Evolutionary conservation across 1,140 invertebrate species (phyloP).

Genomic region (Sogatella furcifera): DNA sequence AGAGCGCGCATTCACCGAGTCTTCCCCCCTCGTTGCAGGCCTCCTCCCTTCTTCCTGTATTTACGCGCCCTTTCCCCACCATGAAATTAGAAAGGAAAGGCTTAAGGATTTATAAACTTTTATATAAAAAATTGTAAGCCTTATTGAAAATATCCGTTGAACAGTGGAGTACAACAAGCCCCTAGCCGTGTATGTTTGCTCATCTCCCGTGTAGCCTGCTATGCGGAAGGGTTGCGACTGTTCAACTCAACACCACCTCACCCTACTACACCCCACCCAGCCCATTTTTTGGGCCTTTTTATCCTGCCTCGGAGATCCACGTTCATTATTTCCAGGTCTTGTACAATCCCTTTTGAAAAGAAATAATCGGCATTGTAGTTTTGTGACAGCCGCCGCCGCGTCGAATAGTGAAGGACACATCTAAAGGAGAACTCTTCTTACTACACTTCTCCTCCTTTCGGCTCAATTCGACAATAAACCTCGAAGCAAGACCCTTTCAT

Average conservation of each 20-base stretch:
- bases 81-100: conserved; percentile 16
- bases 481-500: too few species aligned
- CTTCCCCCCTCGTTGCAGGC: conserved; percentile 3
- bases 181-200: conserved; percentile 11
- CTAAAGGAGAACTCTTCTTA: too few species aligned
- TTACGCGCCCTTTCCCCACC: neutral
- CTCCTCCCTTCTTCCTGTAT: conserved; percentile 3
- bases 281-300: too few species aligned
- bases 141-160: conserved; percentile 13
- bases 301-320: too few species aligned
- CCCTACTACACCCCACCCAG: too few species aligned
- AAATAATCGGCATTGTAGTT: too few species aligned
- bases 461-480: too few species aligned
- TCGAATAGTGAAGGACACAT: too few species aligned
- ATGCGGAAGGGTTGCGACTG: neutral
- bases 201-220: neutral
- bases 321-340: too few species aligned
- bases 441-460: too few species aligned
- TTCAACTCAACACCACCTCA: neutral
- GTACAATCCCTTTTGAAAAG: too few species aligned
- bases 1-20: conserved; percentile 10
- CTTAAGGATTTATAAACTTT: conserved; percentile 19
- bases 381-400: too few species aligned
- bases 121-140: conserved; percentile 14
- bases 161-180: neutral